Evolutionary conservation across 2,113 vertebrate species (phyloP).

Genomic region (Silurus asotus): DNA sequence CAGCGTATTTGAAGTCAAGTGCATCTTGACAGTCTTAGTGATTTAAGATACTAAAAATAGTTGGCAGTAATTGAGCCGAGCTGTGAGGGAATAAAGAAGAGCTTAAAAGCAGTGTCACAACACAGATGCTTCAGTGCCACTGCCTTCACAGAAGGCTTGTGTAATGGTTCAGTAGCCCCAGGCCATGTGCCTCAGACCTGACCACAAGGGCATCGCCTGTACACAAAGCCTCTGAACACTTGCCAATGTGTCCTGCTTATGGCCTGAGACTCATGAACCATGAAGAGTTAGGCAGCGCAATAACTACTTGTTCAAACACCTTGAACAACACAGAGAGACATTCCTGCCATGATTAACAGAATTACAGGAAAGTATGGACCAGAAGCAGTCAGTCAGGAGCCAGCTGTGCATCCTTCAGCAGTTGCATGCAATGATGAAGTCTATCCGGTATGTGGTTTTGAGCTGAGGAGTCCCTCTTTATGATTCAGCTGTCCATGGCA

Average conservation of each 20-base stretch:
- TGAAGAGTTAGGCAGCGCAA: neutral
- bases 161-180: constrained; percentile 35
- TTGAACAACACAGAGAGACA: neutral
- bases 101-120: constrained; percentile 55
- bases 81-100: constrained; percentile 56
- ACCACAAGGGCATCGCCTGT: constrained; percentile 42
- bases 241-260: constrained; percentile 24
- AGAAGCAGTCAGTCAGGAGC: neutral
- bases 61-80: constrained; percentile 52
- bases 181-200: constrained; percentile 45
- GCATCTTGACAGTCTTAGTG: constrained; percentile 59
- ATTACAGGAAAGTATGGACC: constrained; percentile 6
- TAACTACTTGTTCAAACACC: constrained; percentile 14
- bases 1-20: constrained; percentile 61
- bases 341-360: constrained; percentile 12
- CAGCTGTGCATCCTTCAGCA: constrained; percentile 26
- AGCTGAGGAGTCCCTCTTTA: constrained; percentile 42
- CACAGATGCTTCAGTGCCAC: constrained; percentile 44
- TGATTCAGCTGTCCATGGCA: constrained; percentile 50
- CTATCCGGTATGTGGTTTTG: constrained; percentile 47
- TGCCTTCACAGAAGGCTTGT: constrained; percentile 55
- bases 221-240: constrained; percentile 24
- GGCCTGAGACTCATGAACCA: neutral
- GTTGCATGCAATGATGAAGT: constrained; percentile 44
- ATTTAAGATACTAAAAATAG: constrained; percentile 62